phyloP scores from a whole-genome alignment of 2,888 invertebrate species.

The Perithous albicinctus region DNA sequence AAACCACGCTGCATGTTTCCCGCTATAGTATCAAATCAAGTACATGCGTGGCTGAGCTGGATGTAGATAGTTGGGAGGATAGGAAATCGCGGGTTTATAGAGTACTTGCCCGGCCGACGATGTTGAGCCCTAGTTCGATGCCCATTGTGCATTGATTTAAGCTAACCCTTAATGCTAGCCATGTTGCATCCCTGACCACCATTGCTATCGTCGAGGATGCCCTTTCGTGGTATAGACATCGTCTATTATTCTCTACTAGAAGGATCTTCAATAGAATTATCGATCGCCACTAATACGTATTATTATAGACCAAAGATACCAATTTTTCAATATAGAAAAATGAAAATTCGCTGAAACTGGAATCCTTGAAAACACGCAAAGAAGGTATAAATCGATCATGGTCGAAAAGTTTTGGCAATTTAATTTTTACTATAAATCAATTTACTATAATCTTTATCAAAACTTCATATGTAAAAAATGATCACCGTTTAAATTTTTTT shows the following conservation, averaged over 20 bases:
- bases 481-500: no score
- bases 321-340: no score
- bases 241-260: slow-evolving; percentile 13
- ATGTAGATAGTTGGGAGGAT: slow-evolving; percentile 60
- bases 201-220: slow-evolving; percentile 45
- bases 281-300: background rate
- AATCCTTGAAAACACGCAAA: no score
- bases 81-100: slow-evolving; percentile 53
- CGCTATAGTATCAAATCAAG: slow-evolving; percentile 22
- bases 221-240: slow-evolving; percentile 35
- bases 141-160: slow-evolving; percentile 76
- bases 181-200: slow-evolving; percentile 65
- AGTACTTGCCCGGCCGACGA: slow-evolving; percentile 58
- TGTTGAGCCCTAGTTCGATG: slow-evolving; percentile 69
- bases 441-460: no score
- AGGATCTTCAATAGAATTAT: slow-evolving; percentile 8
- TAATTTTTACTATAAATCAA: no score
- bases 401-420: no score
- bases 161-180: slow-evolving; percentile 73
- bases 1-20: slow-evolving; percentile 16
- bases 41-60: slow-evolving; percentile 46
- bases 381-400: no score
- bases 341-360: no score
- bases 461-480: no score
- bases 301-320: no score